Evolutionary conservation across 2,888 invertebrate genomes (phyloP).

Genomic region (Drosophila robusta): DNA sequence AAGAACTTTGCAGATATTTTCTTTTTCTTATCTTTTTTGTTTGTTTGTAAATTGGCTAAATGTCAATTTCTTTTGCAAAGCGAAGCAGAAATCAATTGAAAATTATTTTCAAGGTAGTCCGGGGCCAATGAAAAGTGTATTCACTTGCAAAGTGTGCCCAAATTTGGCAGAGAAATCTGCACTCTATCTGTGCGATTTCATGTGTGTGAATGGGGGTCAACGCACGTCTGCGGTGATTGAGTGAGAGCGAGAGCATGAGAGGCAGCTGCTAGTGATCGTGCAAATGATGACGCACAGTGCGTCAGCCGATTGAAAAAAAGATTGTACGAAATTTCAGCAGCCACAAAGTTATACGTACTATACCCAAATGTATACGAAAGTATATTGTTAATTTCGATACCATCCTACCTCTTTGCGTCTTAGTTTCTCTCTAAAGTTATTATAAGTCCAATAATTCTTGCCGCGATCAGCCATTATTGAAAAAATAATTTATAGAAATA

Average conservation of each 20-base stretch:
- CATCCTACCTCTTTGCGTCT: conserved; percentile 33
- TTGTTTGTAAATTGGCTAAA: conserved; percentile 52
- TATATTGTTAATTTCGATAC: not conserved
- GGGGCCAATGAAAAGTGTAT: conserved; percentile 17
- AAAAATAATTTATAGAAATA: conserved; percentile 7
- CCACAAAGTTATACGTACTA: not conserved
- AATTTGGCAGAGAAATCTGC: conserved; percentile 41
- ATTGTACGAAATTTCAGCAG: conserved; percentile 11
- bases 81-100: conserved; percentile 28
- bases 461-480: conserved; percentile 26
- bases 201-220: conserved; percentile 56
- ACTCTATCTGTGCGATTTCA: not conserved
- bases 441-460: conserved; percentile 41
- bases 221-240: conserved; percentile 43
- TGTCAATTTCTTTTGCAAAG: conserved; percentile 39
- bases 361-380: not conserved
- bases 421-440: conserved; percentile 17
- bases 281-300: conserved; percentile 50
- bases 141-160: conserved; percentile 38
- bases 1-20: conserved; percentile 38
- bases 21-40: conserved; percentile 17
- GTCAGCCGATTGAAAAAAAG: conserved; percentile 23
- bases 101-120: conserved; percentile 56
- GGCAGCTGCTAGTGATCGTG: conserved; percentile 29
- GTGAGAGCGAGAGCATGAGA: conserved; percentile 9